Conservation (phyloP, 2,888 invertebrate genomes). For the Pristionchus japonicus region DNA sequence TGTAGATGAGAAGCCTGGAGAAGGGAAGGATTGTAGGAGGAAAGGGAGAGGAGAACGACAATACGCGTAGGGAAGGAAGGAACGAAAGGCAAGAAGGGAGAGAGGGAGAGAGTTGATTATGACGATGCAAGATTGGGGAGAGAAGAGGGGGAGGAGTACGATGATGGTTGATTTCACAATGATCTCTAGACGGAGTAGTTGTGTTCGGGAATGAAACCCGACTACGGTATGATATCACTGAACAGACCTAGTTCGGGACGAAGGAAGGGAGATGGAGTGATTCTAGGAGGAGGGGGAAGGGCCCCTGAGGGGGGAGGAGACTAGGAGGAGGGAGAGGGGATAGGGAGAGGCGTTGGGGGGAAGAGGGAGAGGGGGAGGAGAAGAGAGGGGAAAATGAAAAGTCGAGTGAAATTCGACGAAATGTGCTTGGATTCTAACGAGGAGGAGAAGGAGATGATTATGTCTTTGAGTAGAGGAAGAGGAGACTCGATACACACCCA, state of each 20-base stretch:
- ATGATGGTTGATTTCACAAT: slow-evolving; percentile 3
- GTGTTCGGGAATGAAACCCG: not conserved
- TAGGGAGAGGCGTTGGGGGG: not conserved
- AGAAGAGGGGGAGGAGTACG: not conserved
- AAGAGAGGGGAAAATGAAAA: slow-evolving; percentile 22
- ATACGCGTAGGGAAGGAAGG: not conserved
- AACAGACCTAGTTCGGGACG: not conserved
- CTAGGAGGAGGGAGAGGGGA: not conserved
- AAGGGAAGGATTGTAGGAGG: not conserved
- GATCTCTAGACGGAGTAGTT: slow-evolving; percentile 2
- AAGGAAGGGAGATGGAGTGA: slow-evolving; percentile 6
- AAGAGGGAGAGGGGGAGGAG: not conserved
- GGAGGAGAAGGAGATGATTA: not conserved
- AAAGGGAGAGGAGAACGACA: not conserved
- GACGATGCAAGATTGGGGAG: slow-evolving; percentile 9
- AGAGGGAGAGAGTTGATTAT: not conserved
- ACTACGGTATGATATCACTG: slow-evolving; percentile 4
- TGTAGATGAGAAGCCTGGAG: not conserved
- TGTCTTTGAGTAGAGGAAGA: not conserved
- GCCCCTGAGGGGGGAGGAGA: slow-evolving; percentile 31
- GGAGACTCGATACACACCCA: not conserved
- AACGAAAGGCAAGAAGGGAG: not conserved
- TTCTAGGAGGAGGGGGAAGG: slow-evolving; percentile 31
- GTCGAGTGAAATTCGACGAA: slow-evolving; percentile 28
- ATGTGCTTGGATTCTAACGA: slow-evolving; percentile 30